Percentiles rank a stretch among this genome's conserved stretches.
These are phyloP conservation scores for Engraulis encrasicolus DNA, from an alignment of 2,113 vertebrate genomes.

Conservation along the genomic window DNA sequence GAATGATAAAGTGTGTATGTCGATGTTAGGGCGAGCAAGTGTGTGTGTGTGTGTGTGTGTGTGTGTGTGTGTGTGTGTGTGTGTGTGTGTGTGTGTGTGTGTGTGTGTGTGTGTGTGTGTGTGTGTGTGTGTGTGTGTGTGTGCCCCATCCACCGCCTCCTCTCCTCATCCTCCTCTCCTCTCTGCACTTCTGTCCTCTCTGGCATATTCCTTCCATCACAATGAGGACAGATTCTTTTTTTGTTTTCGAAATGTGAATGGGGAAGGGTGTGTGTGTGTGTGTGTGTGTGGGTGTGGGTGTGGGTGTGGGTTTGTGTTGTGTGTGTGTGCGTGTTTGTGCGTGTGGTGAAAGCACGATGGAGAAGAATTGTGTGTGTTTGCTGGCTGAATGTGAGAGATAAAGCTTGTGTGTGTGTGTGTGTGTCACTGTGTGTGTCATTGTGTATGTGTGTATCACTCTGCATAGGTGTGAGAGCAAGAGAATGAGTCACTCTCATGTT, in stretches of 20 bases:
- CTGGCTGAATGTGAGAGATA: neutral
- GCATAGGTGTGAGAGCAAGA: neutral
- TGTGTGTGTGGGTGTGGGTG: neutral
- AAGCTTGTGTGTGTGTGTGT: neutral
- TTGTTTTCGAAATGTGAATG: neutral
- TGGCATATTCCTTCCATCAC: neutral
- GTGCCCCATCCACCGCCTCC: neutral
- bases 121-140: neutral
- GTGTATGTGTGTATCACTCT: neutral
- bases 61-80: no score
- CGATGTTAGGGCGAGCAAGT: no score
- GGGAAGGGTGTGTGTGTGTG: neutral
- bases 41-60: no score
- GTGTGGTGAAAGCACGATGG: neutral
- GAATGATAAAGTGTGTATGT: no score
- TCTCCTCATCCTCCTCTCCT: neutral
- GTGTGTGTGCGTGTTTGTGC: no score
- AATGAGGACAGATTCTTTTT: neutral
- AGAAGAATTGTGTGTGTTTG: neutral
- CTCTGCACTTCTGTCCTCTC: neutral
- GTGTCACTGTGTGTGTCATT: neutral
- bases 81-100: neutral
- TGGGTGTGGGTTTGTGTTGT: neutral
- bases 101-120: slow-evolving; percentile 9
- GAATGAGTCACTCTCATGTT: neutral